Percentiles rank a stretch among this genome's conserved stretches.
These are phyloP conservation scores for Esox lucius DNA, from an alignment of 2,797 vertebrate genomes.

Conservation along the genomic window DNA sequence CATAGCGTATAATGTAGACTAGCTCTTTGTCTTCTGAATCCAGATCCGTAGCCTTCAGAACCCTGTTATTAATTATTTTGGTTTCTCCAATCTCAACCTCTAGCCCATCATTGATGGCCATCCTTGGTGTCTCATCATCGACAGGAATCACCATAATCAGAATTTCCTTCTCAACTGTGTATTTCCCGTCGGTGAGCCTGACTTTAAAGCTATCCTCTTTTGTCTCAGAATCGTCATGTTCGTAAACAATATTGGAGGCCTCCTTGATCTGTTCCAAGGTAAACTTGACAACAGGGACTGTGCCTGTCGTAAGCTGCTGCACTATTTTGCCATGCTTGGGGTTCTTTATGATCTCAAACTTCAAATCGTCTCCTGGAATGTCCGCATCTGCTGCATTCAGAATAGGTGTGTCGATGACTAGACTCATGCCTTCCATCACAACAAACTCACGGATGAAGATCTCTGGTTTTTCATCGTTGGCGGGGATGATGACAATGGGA, in stretches of 20 bases:
- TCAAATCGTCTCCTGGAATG: conserved; percentile 77
- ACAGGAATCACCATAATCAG: conserved; percentile 82
- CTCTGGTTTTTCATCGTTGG: conserved; percentile 86
- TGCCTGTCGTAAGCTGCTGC: conserved; percentile 80
- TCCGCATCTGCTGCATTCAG: conserved; percentile 82
- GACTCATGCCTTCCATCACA: conserved; percentile 89
- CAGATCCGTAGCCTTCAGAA: conserved; percentile 85
- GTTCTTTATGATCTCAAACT: conserved; percentile 80
- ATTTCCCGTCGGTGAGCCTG: conserved; percentile 81
- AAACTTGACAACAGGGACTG: conserved; percentile 72
- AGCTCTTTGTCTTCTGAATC: conserved; percentile 85
- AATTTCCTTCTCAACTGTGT: conserved; percentile 78
- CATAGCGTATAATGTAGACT: conserved; percentile 78
- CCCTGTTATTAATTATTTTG: conserved; percentile 78
- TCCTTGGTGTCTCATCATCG: conserved; percentile 84
- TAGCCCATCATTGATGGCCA: conserved; percentile 82
- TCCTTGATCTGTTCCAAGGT: conserved; percentile 83
- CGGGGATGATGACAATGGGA: conserved; percentile 81
- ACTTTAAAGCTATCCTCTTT: conserved; percentile 86
- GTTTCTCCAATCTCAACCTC: conserved; percentile 84
- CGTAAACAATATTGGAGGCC: conserved; percentile 83
- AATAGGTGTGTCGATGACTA: conserved; percentile 83
- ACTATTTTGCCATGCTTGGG: conserved; percentile 81
- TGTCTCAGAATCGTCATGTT: conserved; percentile 87
- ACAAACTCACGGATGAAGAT: conserved; percentile 82